Evolutionary conservation across 2,113 vertebrate species (phyloP), one percentile per base, ranked within the genome.

Genomic region (Halcyon senegalensis): DNA sequence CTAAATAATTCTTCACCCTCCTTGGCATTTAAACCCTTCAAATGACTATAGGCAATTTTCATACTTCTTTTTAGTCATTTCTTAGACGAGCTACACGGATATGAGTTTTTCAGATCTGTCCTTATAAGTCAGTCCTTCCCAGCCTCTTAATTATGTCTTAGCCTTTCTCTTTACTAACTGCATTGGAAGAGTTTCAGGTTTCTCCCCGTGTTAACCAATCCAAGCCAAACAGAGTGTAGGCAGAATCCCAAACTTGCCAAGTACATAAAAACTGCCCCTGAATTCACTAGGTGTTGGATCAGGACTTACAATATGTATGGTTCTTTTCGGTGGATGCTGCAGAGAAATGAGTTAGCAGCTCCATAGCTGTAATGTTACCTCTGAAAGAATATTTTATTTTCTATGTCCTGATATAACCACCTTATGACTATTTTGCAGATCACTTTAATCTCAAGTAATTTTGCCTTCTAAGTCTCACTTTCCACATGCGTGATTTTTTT

Each of bases 1-100:
- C 96, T 87, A 93, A 95, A 94, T 95, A 96, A 93, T 92, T 89
- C 74, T 92, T 96, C 92, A 84, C 44, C 69, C 53, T 96, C 31
- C 73, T 89, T 96, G 92, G 86, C 89, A 69, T 89, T 94, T 93
- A 95, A 92, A 92, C n/a, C 25, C 59, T 89, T 96, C 31, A 76
- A 66, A 95, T 73, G 16, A 73, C 86, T 95, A 25, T 76, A 79
- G 90, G 92, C 62, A 58, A 44, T 79, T 69, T 91, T 87, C 27
- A 31, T 91, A 53, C 79, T 91, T 84, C 73, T 68, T 78, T 87
- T 94, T 58, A 95, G 48, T 92, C 1, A 82, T 89, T 89, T 87
- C 66, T 77, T 89, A 92, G 86, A 28, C 21, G 69, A 94, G 69
- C 5, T 94, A 68, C 27, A 50, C 60, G 35, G 69, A 80, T 94